A percentile compares a stretch with the other conserved stretches of the same genome.
Conservation (phyloP, 1,140 invertebrate species). For the Doryteuthis pealeii region DNA sequence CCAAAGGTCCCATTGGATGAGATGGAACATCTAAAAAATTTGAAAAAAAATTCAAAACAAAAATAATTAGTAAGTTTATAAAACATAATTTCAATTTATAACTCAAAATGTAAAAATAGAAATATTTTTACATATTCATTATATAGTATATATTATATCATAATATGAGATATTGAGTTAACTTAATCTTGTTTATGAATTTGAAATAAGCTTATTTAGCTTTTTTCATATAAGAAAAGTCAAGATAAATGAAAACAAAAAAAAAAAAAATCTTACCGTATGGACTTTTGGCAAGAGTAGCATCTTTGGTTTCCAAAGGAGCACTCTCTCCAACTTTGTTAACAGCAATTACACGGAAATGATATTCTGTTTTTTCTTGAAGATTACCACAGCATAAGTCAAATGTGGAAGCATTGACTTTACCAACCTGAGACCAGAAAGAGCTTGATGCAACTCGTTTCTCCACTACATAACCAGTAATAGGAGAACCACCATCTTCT, state of each 20-base stretch:
- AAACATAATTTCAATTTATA: too few species aligned
- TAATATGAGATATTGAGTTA: too few species aligned
- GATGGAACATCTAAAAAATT: conserved; percentile 73
- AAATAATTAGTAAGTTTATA: too few species aligned
- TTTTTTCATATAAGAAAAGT: too few species aligned
- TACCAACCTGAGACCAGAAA: conserved; percentile 68
- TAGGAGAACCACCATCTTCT: conserved; percentile 92
- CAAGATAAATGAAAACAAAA: too few species aligned
- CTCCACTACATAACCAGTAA: conserved; percentile 92
- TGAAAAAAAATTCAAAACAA: not conserved
- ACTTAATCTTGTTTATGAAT: too few species aligned
- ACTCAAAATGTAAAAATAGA: too few species aligned
- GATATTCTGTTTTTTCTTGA: conserved; percentile 85
- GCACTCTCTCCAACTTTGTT: conserved; percentile 91
- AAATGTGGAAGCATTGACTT: conserved; percentile 72
- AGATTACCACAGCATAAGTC: conserved; percentile 73
- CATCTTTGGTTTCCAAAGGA: conserved; percentile 84
- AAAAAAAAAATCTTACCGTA: conserved; percentile 68
- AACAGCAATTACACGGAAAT: conserved; percentile 90
- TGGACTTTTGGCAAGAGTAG: conserved; percentile 90
- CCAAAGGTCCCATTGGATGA: conserved; percentile 89
- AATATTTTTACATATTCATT: too few species aligned
- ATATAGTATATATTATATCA: too few species aligned
- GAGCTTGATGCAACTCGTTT: conserved; percentile 79
- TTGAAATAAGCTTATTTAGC: too few species aligned